Evolutionary conservation across 1,140 invertebrate genomes (phyloP).

Genomic region (Orchestia grillus): DNA sequence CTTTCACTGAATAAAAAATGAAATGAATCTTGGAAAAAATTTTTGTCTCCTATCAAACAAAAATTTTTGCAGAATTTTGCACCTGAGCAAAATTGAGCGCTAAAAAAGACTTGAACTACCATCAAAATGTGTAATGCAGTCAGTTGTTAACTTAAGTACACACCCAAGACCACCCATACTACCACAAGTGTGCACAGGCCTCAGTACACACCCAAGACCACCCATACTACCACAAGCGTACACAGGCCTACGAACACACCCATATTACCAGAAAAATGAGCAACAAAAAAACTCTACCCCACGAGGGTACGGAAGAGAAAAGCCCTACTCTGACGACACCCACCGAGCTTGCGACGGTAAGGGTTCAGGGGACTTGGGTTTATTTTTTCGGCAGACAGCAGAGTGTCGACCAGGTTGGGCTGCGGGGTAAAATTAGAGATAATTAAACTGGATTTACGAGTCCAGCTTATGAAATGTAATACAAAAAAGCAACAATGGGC

Average conservation of each 20-base stretch:
- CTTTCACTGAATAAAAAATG: not conserved
- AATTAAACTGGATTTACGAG: slow-evolving; percentile 14
- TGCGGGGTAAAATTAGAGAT: slow-evolving; percentile 68
- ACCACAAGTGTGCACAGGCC: no score
- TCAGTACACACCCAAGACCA: no score
- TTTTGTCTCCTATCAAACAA: not conserved
- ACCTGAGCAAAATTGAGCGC: not conserved
- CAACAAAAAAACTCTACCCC: no score
- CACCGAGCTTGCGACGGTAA: slow-evolving; percentile 63
- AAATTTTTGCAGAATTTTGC: not conserved
- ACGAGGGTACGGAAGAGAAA: no score
- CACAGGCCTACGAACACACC: no score
- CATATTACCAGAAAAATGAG: no score
- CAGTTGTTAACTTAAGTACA: not conserved
- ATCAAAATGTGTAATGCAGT: not conserved
- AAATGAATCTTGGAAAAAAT: not conserved
- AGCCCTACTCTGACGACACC: not conserved
- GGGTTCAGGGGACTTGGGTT: slow-evolving; percentile 71
- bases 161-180: no score
- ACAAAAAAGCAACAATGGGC: not conserved
- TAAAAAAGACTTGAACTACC: not conserved
- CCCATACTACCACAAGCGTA: no score
- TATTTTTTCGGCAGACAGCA: slow-evolving; percentile 83
- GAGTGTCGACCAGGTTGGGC: slow-evolving; percentile 80
- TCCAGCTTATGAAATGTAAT: not conserved